Percentiles rank a stretch among this genome's conserved stretches.
These are phyloP conservation scores for Dryoscopus gambensis DNA, from an alignment of 2,113 vertebrate species.

Conservation along the genomic window DNA sequence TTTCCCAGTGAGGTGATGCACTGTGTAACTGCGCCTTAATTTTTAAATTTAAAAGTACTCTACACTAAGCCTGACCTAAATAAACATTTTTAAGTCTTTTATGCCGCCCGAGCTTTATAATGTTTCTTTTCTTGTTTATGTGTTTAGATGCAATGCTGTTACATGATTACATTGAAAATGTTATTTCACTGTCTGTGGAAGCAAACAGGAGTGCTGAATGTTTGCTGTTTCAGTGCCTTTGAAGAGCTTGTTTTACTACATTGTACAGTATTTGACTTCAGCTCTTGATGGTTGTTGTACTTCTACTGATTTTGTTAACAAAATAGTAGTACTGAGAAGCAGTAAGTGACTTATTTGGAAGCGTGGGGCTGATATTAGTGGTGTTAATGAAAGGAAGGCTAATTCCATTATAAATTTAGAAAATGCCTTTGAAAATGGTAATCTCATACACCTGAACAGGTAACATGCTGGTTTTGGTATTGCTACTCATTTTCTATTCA, in stretches of 20 bases:
- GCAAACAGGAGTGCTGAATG: too few relatives aligned
- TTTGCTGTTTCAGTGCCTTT: not conserved
- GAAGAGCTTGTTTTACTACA: not conserved
- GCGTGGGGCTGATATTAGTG: not conserved
- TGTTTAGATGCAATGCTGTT: not conserved
- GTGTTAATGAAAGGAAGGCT: not conserved
- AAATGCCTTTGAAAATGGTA: not conserved
- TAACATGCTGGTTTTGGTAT: not conserved
- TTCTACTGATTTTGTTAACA: not conserved
- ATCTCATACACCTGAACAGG: not conserved
- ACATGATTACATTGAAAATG: accelerated
- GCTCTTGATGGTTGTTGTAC: not conserved
- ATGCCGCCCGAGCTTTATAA: not conserved
- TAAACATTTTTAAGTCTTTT: not conserved
- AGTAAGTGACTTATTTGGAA: not conserved
- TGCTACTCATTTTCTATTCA: not conserved
- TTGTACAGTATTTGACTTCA: not conserved
- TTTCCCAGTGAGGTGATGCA: accelerated
- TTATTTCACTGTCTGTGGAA: not conserved
- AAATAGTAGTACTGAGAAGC: not conserved
- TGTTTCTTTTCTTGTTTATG: not conserved
- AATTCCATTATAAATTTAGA: not conserved
- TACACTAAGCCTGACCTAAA: not conserved
- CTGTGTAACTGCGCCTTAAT: not conserved
- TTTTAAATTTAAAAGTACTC: not conserved